Conservation (phyloP, 2,888 invertebrate species). For the Pseudanteris insignis region DNA sequence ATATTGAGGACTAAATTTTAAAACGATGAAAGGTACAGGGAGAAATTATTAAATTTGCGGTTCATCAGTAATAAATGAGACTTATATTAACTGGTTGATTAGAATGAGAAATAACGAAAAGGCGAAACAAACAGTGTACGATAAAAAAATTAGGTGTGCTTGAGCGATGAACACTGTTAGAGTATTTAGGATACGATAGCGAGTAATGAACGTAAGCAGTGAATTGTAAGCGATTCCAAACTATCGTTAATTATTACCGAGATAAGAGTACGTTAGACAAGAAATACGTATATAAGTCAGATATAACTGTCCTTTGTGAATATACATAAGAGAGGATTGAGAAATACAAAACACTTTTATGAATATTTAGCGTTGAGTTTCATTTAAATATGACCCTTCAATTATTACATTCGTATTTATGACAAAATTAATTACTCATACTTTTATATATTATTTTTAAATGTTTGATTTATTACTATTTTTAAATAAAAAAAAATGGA, state of each 20-base stretch:
- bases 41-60: conserved; percentile 39
- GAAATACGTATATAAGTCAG: conserved; percentile 62
- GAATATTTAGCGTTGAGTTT: conserved; percentile 52
- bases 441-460: no score
- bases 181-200: conserved; percentile 59
- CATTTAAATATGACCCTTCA: conserved; percentile 5
- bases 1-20: conserved; percentile 36
- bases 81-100: conserved; percentile 43
- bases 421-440: no score
- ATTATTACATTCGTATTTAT: no score
- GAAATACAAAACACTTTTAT: conserved; percentile 66
- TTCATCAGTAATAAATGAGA: conserved; percentile 43
- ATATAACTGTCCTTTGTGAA: conserved; percentile 66
- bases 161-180: conserved; percentile 53
- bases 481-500: no score
- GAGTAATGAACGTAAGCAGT: conserved; percentile 59
- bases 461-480: no score
- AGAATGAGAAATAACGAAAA: conserved; percentile 21
- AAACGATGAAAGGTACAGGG: conserved; percentile 16
- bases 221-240: conserved; percentile 48
- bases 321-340: conserved; percentile 65
- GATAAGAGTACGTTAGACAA: conserved; percentile 60
- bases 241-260: conserved; percentile 58
- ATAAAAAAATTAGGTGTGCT: conserved; percentile 52
- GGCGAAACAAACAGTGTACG: conserved; percentile 26